Percentiles rank a stretch among this genome's conserved stretches.
These are phyloP conservation scores for Crepidodera aurea DNA, from an alignment of 2,888 invertebrate genomes.

Conservation along the genomic window DNA sequence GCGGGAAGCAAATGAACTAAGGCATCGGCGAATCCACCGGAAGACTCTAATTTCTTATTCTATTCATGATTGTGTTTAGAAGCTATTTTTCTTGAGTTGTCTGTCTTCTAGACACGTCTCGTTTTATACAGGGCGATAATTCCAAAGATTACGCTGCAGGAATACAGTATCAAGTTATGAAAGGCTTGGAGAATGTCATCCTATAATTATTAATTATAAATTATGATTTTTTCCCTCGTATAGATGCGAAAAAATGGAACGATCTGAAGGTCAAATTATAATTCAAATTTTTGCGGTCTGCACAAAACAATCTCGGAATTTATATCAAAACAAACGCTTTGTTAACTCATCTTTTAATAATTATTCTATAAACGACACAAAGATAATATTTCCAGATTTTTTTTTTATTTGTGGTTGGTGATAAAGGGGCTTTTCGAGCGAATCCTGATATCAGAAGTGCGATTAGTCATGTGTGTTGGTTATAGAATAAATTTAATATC, in stretches of 20 bases:
- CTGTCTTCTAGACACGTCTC: slow-evolving; percentile 23
- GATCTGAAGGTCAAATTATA: too few relatives aligned
- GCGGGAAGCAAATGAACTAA: slow-evolving; percentile 18
- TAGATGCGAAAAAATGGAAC: too few relatives aligned
- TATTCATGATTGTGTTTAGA: slow-evolving; percentile 26
- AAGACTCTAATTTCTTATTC: slow-evolving; percentile 29
- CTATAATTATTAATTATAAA: too few relatives aligned
- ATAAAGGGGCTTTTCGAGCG: background rate
- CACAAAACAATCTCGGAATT: too few relatives aligned
- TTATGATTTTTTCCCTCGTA: too few relatives aligned
- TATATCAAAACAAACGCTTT: too few relatives aligned
- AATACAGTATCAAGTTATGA: too few relatives aligned
- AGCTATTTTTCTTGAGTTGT: slow-evolving; percentile 12
- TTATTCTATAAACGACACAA: background rate
- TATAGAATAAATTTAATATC: slow-evolving; percentile 10
- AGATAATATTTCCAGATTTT: background rate
- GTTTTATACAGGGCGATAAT: background rate
- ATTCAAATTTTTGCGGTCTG: too few relatives aligned
- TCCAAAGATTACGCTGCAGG: too few relatives aligned
- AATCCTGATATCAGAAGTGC: background rate
- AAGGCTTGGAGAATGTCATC: too few relatives aligned
- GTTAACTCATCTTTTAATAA: too few relatives aligned
- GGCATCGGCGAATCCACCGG: slow-evolving; percentile 17
- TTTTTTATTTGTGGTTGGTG: background rate
- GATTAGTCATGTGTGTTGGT: slow-evolving; percentile 12